Conservation (phyloP, 2,113 vertebrate species). For the Oenanthe oenanthe region DNA sequence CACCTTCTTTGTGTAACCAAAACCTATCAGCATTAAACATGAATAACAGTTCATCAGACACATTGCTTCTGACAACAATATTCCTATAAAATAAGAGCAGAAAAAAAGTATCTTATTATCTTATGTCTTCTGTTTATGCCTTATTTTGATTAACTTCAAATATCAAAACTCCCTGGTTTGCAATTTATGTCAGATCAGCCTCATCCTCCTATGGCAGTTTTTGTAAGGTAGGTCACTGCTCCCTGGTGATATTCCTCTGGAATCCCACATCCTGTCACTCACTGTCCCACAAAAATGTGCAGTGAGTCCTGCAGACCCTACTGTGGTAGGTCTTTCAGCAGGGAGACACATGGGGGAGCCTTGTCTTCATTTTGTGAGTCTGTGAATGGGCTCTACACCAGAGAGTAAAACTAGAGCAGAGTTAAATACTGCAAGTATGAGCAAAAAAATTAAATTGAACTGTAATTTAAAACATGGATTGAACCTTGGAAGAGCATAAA, state of each 20-base stretch:
- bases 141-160: not conserved
- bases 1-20: not conserved
- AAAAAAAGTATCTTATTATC: not conserved
- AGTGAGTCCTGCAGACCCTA: not conserved
- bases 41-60: not conserved
- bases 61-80: not conserved
- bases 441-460: not conserved
- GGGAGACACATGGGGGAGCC: not conserved
- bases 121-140: not conserved
- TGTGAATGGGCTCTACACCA: not conserved
- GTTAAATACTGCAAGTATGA: not conserved
- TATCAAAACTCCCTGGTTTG: not conserved
- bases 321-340: not conserved
- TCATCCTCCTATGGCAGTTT: not conserved
- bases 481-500: not conserved
- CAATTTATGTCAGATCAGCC: not conserved
- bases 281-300: not conserved
- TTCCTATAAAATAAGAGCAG: not conserved
- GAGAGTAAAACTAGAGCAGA: not conserved
- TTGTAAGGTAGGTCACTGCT: not conserved
- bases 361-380: not conserved
- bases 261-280: not conserved
- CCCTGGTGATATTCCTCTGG: not conserved
- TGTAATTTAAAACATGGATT: not conserved
- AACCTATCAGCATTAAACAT: not conserved